Base-by-base conservation (phyloP, 2,888 invertebrate genomes). In the Halictus quadricinctus region DNA sequence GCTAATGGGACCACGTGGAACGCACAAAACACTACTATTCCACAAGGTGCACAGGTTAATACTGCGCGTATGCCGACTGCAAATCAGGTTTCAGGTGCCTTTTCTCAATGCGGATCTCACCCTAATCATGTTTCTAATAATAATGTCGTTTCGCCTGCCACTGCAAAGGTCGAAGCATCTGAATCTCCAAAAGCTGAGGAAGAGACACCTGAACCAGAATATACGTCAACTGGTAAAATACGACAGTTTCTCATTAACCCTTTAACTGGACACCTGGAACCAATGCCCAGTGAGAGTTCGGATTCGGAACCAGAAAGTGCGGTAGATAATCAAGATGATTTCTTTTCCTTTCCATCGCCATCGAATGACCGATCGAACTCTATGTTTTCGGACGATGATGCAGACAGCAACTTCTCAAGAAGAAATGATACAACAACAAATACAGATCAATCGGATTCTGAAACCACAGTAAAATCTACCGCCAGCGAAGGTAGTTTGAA, bases 221-320 rank as follows among this genome's bases (percentile, higher is more conserved):
- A 95, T 83, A 96, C 96, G 77, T 96, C 96, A 73, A 95, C 96
- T 84, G 96, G 96, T 84, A 97, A 97, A 92, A 96, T 96, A 94
- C 96, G 96, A 92, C 97, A 97, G 95, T 97, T 97, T 95, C 96
- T 98, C 72, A 98, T 98, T 90, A 98, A 98, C 95, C 98, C 98
- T 0, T 95, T 98, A 86, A 98, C 98, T 88, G 97, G 98, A 66
- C 97, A 98, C 93, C 95, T 98, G 92, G 98, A 98, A 92, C 96
- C 97, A 4, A 97, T 97, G 95, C 97, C 97, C 48, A 96, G 96
- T 90, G 96, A 96, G 87, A 96, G 96, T 85, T 96, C 96, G 86
- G 96, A 96, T 87, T 96, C 96, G 0, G 97, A 97, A 89, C 93
- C 93, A 10, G 94, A 94, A 79, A 94, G 94, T 81, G 94, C 94